A percentile compares a stretch with the other conserved stretches of the same genome.
These are phyloP conservation scores for Xyrauchen texanus DNA, from an alignment of 2,113 vertebrate species.

Conservation along the genomic window DNA sequence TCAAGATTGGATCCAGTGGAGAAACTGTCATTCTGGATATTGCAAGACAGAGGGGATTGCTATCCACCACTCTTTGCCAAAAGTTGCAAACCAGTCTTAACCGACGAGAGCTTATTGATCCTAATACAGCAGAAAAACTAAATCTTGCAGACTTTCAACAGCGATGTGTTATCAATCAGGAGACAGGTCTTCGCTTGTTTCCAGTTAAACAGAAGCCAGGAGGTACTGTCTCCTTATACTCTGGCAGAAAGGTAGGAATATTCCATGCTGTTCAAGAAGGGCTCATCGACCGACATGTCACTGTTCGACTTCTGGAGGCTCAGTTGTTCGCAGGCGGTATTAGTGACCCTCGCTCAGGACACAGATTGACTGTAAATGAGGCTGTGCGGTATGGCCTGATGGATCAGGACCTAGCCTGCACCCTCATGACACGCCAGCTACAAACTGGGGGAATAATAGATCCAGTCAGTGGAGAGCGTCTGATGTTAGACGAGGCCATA, in stretches of 20 bases:
- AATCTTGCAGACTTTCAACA: slow-evolving; percentile 76
- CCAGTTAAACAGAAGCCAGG: slow-evolving; percentile 85
- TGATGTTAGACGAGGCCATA: slow-evolving; percentile 83
- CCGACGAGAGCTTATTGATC: slow-evolving; percentile 84
- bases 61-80: slow-evolving; percentile 66
- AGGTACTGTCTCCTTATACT: slow-evolving; percentile 82
- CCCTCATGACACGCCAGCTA: slow-evolving; percentile 84
- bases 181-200: slow-evolving; percentile 81
- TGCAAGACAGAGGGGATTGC: slow-evolving; percentile 71
- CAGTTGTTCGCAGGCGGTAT: slow-evolving; percentile 95
- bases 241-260: slow-evolving; percentile 84
- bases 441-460: slow-evolving; percentile 85
- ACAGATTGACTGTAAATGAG: slow-evolving; percentile 81
- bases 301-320: slow-evolving; percentile 83
- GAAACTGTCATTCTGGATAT: slow-evolving; percentile 74
- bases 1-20: slow-evolving; percentile 60
- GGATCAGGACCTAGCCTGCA: slow-evolving; percentile 87
- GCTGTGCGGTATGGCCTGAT: slow-evolving; percentile 81
- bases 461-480: slow-evolving; percentile 73
- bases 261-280: slow-evolving; percentile 88
- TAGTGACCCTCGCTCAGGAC: slow-evolving; percentile 87
- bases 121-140: slow-evolving; percentile 87
- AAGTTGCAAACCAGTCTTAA: slow-evolving; percentile 73
- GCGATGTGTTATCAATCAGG: slow-evolving; percentile 77
- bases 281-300: slow-evolving; percentile 84